Evolutionary conservation across 2,888 invertebrate species (phyloP).

Genomic region (Patella pellucida): DNA sequence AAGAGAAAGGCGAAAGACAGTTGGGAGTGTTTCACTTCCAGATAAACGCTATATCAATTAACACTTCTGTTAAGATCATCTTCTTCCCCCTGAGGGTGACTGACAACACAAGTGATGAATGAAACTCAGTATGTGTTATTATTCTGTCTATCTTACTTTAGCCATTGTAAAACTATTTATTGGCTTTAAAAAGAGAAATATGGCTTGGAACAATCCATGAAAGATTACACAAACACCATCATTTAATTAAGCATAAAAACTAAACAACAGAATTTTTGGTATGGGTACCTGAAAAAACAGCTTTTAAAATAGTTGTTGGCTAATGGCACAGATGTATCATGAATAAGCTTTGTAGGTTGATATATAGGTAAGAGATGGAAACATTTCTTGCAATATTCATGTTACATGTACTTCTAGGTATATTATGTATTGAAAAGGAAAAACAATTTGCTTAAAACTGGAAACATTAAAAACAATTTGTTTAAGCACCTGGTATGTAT

Average conservation of each 20-base stretch:
- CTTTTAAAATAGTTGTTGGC: too few species aligned
- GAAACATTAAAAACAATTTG: too few species aligned
- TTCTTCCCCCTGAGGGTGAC: background rate
- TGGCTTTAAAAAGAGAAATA: background rate
- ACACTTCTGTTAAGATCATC: background rate
- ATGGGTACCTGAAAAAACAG: too few species aligned
- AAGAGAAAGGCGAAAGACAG: slow-evolving; percentile 3
- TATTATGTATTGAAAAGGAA: too few species aligned
- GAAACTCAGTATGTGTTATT: slow-evolving; percentile 2
- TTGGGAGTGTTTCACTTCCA: slow-evolving; percentile 10
- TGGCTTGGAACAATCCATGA: background rate
- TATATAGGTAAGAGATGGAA: too few species aligned
- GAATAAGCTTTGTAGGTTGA: too few species aligned
- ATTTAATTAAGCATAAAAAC: slow-evolving; percentile 1
- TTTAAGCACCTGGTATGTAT: too few species aligned
- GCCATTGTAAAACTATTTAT: slow-evolving; percentile 3
- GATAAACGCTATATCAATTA: slow-evolving; percentile 5
- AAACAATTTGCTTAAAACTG: too few species aligned
- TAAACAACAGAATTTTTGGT: slow-evolving; percentile 3
- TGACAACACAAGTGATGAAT: slow-evolving; percentile 1
- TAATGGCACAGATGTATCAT: too few species aligned
- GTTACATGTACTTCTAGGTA: too few species aligned
- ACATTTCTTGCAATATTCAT: too few species aligned
- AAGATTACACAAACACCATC: slow-evolving; percentile 2
- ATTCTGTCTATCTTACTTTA: background rate